phyloP scores from a whole-genome alignment of 2,797 vertebrate genomes.

The Cuculus canorus region DNA sequence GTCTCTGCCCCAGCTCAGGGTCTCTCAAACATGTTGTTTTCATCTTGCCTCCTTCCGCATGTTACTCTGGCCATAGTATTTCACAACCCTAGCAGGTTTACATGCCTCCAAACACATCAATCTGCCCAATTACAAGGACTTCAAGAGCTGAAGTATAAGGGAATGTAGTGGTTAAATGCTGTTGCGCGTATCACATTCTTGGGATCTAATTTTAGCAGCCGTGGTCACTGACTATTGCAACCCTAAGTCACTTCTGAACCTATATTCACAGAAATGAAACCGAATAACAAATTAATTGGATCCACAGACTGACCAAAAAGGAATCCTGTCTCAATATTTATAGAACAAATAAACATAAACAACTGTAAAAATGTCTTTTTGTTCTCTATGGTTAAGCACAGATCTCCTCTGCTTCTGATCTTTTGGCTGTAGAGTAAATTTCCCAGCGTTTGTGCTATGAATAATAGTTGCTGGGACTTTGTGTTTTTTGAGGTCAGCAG shows the following conservation, averaged over 20 bases:
- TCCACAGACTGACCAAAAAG: background rate
- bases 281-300: constrained; percentile 19
- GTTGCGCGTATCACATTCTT: background rate
- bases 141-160: background rate
- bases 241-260: constrained; percentile 6
- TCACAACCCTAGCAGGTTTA: background rate
- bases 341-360: constrained; percentile 16
- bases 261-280: background rate
- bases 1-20: background rate
- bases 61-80: background rate
- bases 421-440: background rate
- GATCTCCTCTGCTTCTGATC: background rate
- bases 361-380: background rate
- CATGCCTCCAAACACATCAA: background rate
- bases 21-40: background rate
- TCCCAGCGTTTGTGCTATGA: background rate
- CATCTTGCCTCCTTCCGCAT: background rate
- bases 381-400: background rate
- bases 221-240: background rate
- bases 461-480: background rate
- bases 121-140: background rate
- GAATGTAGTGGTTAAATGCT: background rate
- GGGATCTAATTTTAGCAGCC: constrained; percentile 3
- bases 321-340: background rate
- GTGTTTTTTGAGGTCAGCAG: background rate